Evolutionary conservation across 1,140 invertebrate species (phyloP), one percentile per base, ranked within the genome.

Genomic region (Papilio polyxenes): DNA sequence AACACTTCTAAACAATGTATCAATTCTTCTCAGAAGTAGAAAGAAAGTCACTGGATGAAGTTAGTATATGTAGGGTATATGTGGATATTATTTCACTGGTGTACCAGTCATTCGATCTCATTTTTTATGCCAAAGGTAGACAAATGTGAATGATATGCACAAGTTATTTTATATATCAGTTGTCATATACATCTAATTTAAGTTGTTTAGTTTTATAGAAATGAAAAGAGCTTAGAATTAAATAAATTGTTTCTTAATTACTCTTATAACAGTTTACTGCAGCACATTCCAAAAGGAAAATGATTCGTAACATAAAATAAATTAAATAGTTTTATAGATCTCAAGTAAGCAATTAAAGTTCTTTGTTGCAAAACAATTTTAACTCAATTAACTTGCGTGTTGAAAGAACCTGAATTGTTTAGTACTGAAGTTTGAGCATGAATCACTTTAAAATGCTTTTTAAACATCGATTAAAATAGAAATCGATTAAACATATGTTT

Each of bases 331-430:
- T 77, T 77, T 53, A 77, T 53, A 53, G 75, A 48, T 77, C 51
- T 6, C 44, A 31, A 53, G 75, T 53, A 56, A 56, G 75, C 31
- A 77, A 77, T 77, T 77, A 77, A 77, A 49, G 31, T 56, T 77
- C n/a, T 76, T 77, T 77, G 75, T 77, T 51, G 75, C 49, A 76
- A 77, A 77, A 53, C 75, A 77, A 77, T 77, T 37, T 77, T 53
- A 53, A 77, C 75, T 77, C 51, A 77, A 77, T 53, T 77, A 77
- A 77, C 75, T 77, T 56, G 31, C 49, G 31, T 37, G 65, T 31
- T 72, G 65, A 72, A 72, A 72, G 65, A 72, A 72, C 31, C 31
- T 72, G 31, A 37, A 72, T 72, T 72, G 65, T 72, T 72, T 72
- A 72, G 62, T 3, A 65, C n/a, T 65, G 62, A 37, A 72, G 65